Evolutionary conservation across 2,797 vertebrate species (phyloP), one percentile per base, ranked within the genome.

Genomic region (Rachycentron canadum): DNA sequence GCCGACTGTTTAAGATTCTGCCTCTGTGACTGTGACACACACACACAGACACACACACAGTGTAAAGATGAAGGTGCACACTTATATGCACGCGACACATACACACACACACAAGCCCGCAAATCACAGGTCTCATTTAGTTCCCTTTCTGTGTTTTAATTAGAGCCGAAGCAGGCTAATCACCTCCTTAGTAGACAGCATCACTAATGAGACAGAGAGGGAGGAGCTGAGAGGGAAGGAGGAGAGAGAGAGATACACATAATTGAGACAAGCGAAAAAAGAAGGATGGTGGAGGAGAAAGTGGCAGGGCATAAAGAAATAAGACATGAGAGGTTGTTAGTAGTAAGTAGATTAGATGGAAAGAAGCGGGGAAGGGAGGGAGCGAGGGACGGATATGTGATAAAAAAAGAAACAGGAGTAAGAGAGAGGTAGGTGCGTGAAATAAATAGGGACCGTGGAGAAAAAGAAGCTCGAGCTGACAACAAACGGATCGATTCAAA

Each of bases 151-250:
- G 79, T 86, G 86, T 93, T 92, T 92, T 92, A 92, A 94, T 94
- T 93, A 93, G 89, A 88, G 88, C 86, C 36, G 56, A 88, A 80
- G 85, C 85, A 82, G 85, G 85, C 90, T 93, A 93, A 94, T 94
- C 91, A 93, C 90, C 87, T 92, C 88, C 91, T 93, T 90, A 92
- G 90, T 91, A 88, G 92, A 93, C 91, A 91, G 90, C 89, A 88
- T 90, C 76, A 6, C 84, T 92, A 93, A 94, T 89, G 91, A 92
- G 92, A 93, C 82, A 80, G 89, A 83, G 76, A 87, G 85, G 86
- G 90, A 92, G 89, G 90, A 90, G 91, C 78, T 76, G 87, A 75
- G 82, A 70, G 62, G 78, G 74, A 69, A 63, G 65, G 76, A 83
- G 67, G 67, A 74, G 73, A 58, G 53, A 69, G 78, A 52, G 72